Evolutionary conservation across 2,797 vertebrate genomes (phyloP).

Genomic region (Poecilia gillii): DNA sequence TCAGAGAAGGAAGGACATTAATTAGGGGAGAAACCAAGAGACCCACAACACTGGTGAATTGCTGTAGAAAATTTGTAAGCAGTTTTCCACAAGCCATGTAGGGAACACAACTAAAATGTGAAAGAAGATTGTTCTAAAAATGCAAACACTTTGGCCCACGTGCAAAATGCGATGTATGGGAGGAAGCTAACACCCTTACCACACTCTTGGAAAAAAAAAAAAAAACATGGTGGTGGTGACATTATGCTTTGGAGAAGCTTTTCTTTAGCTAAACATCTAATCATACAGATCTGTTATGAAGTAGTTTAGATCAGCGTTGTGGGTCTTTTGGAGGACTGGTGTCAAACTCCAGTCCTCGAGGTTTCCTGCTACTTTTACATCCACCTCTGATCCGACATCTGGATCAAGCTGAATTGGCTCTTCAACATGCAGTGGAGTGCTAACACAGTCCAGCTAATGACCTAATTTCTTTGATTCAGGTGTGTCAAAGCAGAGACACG

Average conservation of each 20-base stretch:
- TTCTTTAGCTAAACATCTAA: not conserved
- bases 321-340: no score
- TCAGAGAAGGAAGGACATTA: not conserved
- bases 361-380: not conserved
- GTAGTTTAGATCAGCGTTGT: not conserved
- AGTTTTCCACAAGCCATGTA: not conserved
- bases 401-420: not conserved
- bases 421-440: not conserved
- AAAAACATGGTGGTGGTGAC: not conserved
- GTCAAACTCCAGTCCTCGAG: not conserved
- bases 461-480: not conserved
- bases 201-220: not conserved
- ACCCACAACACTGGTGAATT: not conserved
- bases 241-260: not conserved
- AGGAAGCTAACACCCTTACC: not conserved
- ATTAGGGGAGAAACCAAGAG: not conserved
- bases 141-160: not conserved
- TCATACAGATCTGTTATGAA: not conserved
- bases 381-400: not conserved
- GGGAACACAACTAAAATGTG: not conserved
- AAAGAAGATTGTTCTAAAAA: not conserved
- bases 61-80: not conserved
- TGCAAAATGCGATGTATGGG: not conserved
- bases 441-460: not conserved
- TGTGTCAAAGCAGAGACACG: not conserved